phyloP scores from a whole-genome alignment of 2,113 vertebrate species.

The Hypomesus transpacificus region DNA sequence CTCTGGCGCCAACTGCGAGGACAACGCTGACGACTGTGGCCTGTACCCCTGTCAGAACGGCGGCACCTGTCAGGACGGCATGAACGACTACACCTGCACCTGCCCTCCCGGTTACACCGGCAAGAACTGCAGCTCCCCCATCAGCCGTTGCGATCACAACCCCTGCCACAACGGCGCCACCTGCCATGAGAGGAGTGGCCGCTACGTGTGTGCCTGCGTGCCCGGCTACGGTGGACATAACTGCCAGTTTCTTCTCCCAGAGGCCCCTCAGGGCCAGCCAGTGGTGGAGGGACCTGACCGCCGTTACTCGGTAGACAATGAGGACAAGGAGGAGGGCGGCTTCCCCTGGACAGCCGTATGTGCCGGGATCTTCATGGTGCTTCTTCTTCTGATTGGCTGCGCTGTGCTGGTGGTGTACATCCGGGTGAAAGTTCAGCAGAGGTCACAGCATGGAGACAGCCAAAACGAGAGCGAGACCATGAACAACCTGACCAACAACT shows the following conservation, averaged over 20 bases:
- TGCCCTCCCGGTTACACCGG: constrained; percentile 92
- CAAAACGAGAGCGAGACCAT: constrained; percentile 90
- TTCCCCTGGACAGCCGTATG: constrained; percentile 94
- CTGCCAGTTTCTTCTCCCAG: constrained; percentile 92
- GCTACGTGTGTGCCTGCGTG: constrained; percentile 89
- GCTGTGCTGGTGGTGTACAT: constrained; percentile 83
- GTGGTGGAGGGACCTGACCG: constrained; percentile 78
- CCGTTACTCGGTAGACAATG: constrained; percentile 73
- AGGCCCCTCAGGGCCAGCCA: constrained; percentile 68
- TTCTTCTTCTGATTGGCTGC: constrained; percentile 86
- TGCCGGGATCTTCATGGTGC: constrained; percentile 85
- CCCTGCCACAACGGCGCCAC: constrained; percentile 97
- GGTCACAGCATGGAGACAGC: constrained; percentile 74
- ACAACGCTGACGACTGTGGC: constrained; percentile 79
- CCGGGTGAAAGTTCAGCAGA: constrained; percentile 84
- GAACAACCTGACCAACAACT: constrained; percentile 94
- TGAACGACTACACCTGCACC: constrained; percentile 84
- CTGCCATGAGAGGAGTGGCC: constrained; percentile 86
- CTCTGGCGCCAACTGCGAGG: constrained; percentile 84
- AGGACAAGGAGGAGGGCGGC: constrained; percentile 41
- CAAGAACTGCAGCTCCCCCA: constrained; percentile 86
- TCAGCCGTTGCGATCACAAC: constrained; percentile 86
- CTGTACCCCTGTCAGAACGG: constrained; percentile 87
- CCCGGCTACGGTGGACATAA: constrained; percentile 89
- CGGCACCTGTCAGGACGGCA: constrained; percentile 88